A percentile compares a stretch with the other conserved stretches of the same genome.
Conservation (phyloP, 1,140 invertebrate species). For the Magallana gigas region DNA sequence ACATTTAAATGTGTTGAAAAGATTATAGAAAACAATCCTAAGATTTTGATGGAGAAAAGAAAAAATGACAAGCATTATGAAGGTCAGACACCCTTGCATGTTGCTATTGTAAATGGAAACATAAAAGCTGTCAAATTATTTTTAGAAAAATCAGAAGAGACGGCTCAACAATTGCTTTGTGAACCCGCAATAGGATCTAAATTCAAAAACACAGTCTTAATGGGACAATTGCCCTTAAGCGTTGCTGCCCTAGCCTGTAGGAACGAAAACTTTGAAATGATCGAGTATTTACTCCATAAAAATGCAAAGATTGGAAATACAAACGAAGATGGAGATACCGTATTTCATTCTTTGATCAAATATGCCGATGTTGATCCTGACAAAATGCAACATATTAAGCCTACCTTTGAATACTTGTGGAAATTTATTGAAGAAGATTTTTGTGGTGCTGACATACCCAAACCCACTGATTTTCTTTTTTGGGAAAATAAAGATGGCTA, state of each 20-base stretch:
- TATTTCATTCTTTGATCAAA: constrained; percentile 65
- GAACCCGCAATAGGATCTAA: constrained; percentile 47
- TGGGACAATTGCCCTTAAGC: constrained; percentile 66
- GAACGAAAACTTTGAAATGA: constrained; percentile 20
- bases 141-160: constrained; percentile 16
- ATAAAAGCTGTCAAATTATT: constrained; percentile 49
- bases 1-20: constrained; percentile 30
- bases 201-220: constrained; percentile 66
- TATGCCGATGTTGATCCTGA: constrained; percentile 63
- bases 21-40: constrained; percentile 45
- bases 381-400: constrained; percentile 54
- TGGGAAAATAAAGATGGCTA: constrained; percentile 60
- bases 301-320: constrained; percentile 50
- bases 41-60: too few relatives aligned
- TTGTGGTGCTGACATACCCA: too few relatives aligned
- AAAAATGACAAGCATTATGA: constrained; percentile 60
- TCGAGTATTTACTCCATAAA: constrained; percentile 53
- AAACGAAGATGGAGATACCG: constrained; percentile 63
- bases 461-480: constrained; percentile 56
- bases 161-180: constrained; percentile 38
- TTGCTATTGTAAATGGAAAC: constrained; percentile 64
- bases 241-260: constrained; percentile 67
- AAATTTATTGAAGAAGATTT: constrained; percentile 7
- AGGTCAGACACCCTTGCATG: constrained; percentile 67
- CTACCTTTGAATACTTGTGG: constrained; percentile 53